Evolutionary conservation across 2,797 vertebrate species (phyloP), one percentile per base, ranked within the genome.

Genomic region (Fratercula arctica): DNA sequence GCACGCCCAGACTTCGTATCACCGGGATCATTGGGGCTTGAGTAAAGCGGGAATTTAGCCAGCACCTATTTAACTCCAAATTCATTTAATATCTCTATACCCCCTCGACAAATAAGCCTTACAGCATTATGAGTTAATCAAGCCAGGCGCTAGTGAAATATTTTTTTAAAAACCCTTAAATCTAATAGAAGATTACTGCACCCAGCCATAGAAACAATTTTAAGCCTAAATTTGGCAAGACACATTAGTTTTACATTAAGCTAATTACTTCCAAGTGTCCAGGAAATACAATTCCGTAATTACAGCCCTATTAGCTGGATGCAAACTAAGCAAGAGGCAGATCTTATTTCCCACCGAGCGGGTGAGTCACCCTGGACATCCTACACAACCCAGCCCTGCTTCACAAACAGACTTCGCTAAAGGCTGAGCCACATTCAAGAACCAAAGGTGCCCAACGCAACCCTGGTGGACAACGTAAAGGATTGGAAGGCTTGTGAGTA

Each of bases 231-330:
- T 93, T 95, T 97, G 93, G 95, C 93, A 95, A 92, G 91, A 96
- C 20, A 21, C 85, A 50, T 93, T 92, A 91, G 61, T 94, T 94
- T 95, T 95, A 89, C 72, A 88, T 26, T 11, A 16, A 92, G 51
- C 85, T 95, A 96, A 97, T 95, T 91, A 84, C 78, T 95, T 94
- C 82, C 92, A 97, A 96, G 79, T 70, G 92, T 94, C 96, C 92
- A 95, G 85, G 93, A 96, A 95, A 96, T 51, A 81, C 82, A 89
- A 39, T 88, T 94, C 89, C 76, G 89, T 84, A 84, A 96, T 95
- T 95, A 92, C 82, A 93, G 82, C 94, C 92, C 15, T 76, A 89
- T 94, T 94, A 91, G 85, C 76, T 76, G 85, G 70, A 86, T 90
- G 87, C 76, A 96, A 93, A 73, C 11, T 61, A 82, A 92, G 85